A percentile compares a stretch with the other conserved stretches of the same genome.
Evolutionary conservation across 2,797 vertebrate genomes (phyloP).

Genomic region (Pyrocephalus nanus): DNA sequence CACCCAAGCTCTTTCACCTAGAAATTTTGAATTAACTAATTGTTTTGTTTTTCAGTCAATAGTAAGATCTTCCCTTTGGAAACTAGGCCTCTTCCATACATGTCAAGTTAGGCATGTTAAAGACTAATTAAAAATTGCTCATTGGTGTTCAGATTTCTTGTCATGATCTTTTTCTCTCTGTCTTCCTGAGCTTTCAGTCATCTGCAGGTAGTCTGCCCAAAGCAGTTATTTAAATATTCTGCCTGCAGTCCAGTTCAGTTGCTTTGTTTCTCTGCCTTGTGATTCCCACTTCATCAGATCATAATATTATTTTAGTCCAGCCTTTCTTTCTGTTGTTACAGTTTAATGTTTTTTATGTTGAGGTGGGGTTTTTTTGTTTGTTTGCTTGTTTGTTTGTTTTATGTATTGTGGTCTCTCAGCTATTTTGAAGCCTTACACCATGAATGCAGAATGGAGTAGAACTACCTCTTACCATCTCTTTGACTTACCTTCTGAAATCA

Average conservation of each 20-base stretch:
- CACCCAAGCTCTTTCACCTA: neutral
- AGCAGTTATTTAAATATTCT: neutral
- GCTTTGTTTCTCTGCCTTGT: neutral
- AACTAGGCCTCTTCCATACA: neutral
- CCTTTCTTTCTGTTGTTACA: neutral
- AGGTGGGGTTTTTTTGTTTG: rapidly evolving
- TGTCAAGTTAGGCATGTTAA: neutral
- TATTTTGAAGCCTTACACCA: neutral
- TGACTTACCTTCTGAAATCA: neutral
- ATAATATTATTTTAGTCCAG: neutral
- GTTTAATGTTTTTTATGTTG: neutral
- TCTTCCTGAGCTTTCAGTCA: neutral
- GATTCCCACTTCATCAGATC: neutral
- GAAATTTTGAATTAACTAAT: neutral
- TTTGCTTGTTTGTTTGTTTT: neutral
- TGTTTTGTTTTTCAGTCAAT: neutral
- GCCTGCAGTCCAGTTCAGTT: neutral
- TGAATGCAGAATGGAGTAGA: neutral
- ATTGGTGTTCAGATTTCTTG: neutral
- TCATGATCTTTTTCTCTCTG: neutral
- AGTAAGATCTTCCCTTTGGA: neutral
- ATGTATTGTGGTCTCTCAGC: neutral
- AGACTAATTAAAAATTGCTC: neutral
- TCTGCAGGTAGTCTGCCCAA: neutral
- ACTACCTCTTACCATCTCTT: neutral